Conservation (phyloP, 2,888 invertebrate species). For the Tetranychus truncatus region DNA sequence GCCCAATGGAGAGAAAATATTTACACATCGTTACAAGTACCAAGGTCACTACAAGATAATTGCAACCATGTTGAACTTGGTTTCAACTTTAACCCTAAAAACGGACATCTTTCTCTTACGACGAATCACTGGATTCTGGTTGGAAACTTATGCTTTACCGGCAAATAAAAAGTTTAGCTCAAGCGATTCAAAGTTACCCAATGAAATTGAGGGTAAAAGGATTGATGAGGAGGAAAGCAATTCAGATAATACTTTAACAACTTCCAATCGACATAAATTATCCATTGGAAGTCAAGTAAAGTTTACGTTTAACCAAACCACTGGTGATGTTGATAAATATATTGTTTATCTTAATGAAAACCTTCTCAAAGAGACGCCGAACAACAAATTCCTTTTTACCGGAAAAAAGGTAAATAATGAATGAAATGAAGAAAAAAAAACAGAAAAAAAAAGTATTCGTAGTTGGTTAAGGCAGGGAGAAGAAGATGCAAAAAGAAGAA, state of each 20-base stretch:
- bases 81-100: constrained; percentile 24
- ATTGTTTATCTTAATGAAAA: constrained; percentile 25
- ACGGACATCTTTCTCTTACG: constrained; percentile 22
- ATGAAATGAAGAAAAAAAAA: neutral
- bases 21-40: constrained; percentile 26
- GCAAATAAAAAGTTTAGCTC: too few species aligned
- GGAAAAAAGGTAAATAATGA: constrained; percentile 3
- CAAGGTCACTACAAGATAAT: constrained; percentile 26
- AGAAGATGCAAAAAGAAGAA: neutral
- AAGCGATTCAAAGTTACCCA: neutral
- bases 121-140: neutral
- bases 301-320: constrained; percentile 23
- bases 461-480: neutral
- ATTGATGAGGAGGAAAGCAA: neutral
- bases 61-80: constrained; percentile 26
- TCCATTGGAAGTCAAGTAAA: constrained; percentile 9
- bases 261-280: constrained; percentile 3
- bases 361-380: constrained; percentile 12
- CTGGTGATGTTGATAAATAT: constrained; percentile 26
- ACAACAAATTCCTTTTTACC: constrained; percentile 3
- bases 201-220: neutral
- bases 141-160: neutral
- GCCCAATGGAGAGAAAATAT: constrained; percentile 19
- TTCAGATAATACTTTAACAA: neutral
- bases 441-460: neutral